phyloP scores from a whole-genome alignment of 2,797 vertebrate species.

The Graptemys geographica region DNA sequence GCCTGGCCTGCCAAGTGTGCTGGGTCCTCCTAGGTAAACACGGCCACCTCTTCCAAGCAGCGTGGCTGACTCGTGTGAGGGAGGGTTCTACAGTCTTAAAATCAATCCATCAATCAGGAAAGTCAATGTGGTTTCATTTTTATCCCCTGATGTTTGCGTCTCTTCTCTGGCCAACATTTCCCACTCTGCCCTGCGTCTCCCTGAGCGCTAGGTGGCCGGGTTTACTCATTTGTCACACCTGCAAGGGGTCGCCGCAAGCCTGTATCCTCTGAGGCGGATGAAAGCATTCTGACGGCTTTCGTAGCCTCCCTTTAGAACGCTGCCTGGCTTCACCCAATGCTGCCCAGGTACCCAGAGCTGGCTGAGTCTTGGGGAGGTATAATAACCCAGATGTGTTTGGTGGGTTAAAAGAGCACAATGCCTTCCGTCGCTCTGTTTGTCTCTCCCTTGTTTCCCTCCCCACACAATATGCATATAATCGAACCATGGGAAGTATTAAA shows the following conservation, averaged over 20 bases:
- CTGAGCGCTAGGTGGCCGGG: accelerated
- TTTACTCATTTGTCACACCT: neutral
- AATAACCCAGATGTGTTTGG: no score
- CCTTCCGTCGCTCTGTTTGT: neutral
- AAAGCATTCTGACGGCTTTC: neutral
- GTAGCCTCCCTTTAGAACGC: accelerated
- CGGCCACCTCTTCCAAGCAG: neutral
- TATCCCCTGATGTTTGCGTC: neutral
- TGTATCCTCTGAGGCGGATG: accelerated
- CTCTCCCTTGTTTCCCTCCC: neutral
- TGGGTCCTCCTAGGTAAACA: neutral
- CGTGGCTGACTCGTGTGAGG: neutral
- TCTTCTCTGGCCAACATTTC: neutral
- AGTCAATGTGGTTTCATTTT: neutral
- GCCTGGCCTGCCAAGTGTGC: neutral
- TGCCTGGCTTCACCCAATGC: accelerated
- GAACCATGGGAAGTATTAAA: no score
- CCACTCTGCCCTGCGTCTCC: accelerated
- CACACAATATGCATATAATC: neutral
- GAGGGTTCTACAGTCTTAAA: neutral
- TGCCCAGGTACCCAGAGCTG: neutral
- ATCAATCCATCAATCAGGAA: accelerated
- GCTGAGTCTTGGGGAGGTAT: neutral
- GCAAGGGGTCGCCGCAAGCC: accelerated
- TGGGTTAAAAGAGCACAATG: neutral